Evolutionary conservation across 1,140 invertebrate genomes (phyloP), one percentile per base, ranked within the genome.

Genomic region (Anadara kagoshimensis): DNA sequence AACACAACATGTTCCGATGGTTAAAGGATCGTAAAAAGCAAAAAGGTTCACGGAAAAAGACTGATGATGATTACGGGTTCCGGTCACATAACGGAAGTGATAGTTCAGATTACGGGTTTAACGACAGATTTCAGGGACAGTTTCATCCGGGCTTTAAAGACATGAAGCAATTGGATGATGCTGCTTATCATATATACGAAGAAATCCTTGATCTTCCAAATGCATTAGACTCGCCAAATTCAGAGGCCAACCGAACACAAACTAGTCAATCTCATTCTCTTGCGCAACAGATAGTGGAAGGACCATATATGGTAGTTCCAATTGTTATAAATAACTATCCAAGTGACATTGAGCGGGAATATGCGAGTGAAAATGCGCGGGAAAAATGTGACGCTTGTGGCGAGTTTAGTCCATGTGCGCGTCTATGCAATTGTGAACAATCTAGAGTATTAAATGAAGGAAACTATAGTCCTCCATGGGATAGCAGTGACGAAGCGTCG

Each of bases 1-100:
- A 36, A 36, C 29, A 36, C 29, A 36, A 36, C 29, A 83, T 83
- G 81, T 75, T 83, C 44, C 76, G 78, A 53, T 83, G 81, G 81
- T 69, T 83, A 58, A 83, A 79, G 49, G 81, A 78, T 51, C 56
- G 72, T 14, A 76, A 76, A 56, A 72, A 76, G 44, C 73, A 75
- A 54, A 64, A 54, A 41, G 72, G 75, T 56, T 49, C 43, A 22
- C n/a, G 45, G 12, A 53, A 69, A 1, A 73, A 59, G 26, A 72
- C 69, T 3, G 64, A 69, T n/a, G 69, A 49, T n/a, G 81, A 83
- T 57, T 83, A 83, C 57, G 81, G 81, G 0, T 83, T 83, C 63
- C 68, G 73, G 43, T 69, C 74, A 26, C 59, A 66, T 4, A 58
- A 70, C n/a, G 26, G 36, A 18, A 61, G 56, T 43, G 51, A 67